Conservation (phyloP, 2,113 vertebrate genomes). For the Perccottus glenii region DNA sequence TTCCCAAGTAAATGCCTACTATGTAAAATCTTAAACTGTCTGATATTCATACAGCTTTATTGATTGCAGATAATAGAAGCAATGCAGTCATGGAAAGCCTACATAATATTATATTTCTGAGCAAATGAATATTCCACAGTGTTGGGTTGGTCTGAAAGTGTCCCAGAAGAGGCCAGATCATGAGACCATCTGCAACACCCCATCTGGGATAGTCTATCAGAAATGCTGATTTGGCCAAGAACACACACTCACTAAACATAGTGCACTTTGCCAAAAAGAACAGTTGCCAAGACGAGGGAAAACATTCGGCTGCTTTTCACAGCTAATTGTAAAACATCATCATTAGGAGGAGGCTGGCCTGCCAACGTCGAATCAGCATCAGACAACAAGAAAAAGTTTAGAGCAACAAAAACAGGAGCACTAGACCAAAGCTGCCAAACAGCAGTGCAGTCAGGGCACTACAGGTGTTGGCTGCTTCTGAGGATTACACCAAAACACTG, state of each 20-base stretch:
- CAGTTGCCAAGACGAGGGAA: conserved; percentile 61
- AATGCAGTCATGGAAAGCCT: conserved; percentile 9
- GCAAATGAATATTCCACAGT: conserved; percentile 38
- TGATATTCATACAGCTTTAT: background rate
- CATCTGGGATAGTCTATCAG: conserved; percentile 75
- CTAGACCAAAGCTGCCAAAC: background rate
- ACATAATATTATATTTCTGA: conserved; percentile 31
- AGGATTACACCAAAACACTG: background rate
- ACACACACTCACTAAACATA: conserved; percentile 58
- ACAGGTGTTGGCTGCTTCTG: conserved; percentile 2
- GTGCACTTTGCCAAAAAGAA: conserved; percentile 55
- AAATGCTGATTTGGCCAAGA: conserved; percentile 73
- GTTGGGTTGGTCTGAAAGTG: conserved; percentile 58
- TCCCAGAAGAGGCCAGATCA: conserved; percentile 68
- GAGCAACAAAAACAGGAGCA: conserved; percentile 12
- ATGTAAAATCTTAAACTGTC: conserved; percentile 8
- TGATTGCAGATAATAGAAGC: background rate
- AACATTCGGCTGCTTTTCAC: conserved; percentile 66
- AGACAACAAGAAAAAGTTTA: conserved; percentile 42
- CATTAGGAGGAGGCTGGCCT: conserved; percentile 52
- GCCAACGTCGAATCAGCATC: conserved; percentile 56
- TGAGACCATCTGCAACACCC: conserved; percentile 73
- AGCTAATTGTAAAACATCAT: conserved; percentile 73
- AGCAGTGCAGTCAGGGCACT: background rate
- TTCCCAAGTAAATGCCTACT: background rate